phyloP scores from a whole-genome alignment of 2,888 invertebrate genomes.

The Drosophila picticornis region DNA sequence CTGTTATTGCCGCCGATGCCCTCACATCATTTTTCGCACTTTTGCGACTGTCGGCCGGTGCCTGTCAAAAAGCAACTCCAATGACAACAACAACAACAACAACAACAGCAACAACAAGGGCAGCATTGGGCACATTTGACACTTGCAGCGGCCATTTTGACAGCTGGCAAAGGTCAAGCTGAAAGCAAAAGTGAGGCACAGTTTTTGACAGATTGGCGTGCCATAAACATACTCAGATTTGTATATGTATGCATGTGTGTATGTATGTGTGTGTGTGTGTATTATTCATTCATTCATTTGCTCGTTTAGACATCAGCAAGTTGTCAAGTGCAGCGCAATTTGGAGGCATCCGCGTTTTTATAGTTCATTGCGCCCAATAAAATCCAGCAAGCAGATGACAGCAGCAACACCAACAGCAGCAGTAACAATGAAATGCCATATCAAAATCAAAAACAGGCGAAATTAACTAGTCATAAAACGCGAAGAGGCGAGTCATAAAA shows the following conservation, averaged over 20 bases:
- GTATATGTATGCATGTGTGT: not conserved
- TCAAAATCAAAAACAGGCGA: constrained; percentile 73
- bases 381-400: constrained; percentile 36
- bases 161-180: constrained; percentile 77
- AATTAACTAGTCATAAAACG: constrained; percentile 78
- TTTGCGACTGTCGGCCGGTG: constrained; percentile 45
- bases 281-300: constrained; percentile 32
- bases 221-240: constrained; percentile 3
- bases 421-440: constrained; percentile 61
- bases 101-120: constrained; percentile 25
- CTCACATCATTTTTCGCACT: constrained; percentile 60
- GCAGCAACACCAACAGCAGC: constrained; percentile 25
- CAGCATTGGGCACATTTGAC: constrained; percentile 44
- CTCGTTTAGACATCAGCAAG: constrained; percentile 43
- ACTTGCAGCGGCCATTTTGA: constrained; percentile 75
- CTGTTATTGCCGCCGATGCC: constrained; percentile 16
- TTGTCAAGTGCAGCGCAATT: constrained; percentile 73
- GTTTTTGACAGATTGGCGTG: constrained; percentile 79
- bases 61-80: constrained; percentile 69
- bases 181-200: constrained; percentile 74
- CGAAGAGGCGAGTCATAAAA: constrained; percentile 42
- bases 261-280: not conserved
- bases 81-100: constrained; percentile 33
- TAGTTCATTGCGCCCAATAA: constrained; percentile 68
- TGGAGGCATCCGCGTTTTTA: constrained; percentile 54